Conservation (phyloP, 2,113 vertebrate species). For the Seriola quinqueradiata region DNA sequence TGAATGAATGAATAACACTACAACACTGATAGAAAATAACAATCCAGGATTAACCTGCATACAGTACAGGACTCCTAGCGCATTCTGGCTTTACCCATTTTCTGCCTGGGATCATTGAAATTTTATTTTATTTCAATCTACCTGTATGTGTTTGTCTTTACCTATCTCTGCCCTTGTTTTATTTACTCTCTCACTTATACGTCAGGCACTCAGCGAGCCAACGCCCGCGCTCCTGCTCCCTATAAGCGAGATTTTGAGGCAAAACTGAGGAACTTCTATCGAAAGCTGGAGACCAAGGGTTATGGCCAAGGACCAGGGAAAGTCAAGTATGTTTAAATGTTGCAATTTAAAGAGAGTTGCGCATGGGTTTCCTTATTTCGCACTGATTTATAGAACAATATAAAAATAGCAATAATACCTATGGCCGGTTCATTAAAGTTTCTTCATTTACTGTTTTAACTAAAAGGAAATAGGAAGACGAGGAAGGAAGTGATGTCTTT, state of each 20-base stretch:
- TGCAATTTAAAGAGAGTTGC: background rate
- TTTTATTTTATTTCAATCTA: conserved; percentile 24
- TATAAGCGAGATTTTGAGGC: conserved; percentile 99
- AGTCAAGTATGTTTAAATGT: conserved; percentile 89
- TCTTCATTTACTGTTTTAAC: background rate
- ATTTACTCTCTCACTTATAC: conserved; percentile 13
- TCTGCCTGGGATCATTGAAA: conserved; percentile 13
- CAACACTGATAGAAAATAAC: conserved; percentile 15
- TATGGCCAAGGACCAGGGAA: conserved; percentile 99
- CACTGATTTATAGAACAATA: background rate
- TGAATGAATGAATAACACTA: conserved; percentile 13
- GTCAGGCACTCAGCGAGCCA: conserved; percentile 96
- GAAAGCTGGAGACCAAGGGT: conserved; percentile 98
- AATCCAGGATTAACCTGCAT: conserved; percentile 64
- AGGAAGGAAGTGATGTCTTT: background rate
- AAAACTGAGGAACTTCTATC: conserved; percentile 98
- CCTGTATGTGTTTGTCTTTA: background rate
- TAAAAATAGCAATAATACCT: background rate
- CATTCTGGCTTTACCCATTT: conserved; percentile 6
- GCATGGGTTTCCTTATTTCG: background rate
- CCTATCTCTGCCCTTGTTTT: background rate
- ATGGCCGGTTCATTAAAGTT: background rate
- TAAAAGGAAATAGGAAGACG: background rate
- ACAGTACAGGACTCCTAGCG: background rate
- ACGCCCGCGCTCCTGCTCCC: conserved; percentile 95